Evolutionary conservation across 2,888 invertebrate species (phyloP).

Genomic region (Tiphia femorata): DNA sequence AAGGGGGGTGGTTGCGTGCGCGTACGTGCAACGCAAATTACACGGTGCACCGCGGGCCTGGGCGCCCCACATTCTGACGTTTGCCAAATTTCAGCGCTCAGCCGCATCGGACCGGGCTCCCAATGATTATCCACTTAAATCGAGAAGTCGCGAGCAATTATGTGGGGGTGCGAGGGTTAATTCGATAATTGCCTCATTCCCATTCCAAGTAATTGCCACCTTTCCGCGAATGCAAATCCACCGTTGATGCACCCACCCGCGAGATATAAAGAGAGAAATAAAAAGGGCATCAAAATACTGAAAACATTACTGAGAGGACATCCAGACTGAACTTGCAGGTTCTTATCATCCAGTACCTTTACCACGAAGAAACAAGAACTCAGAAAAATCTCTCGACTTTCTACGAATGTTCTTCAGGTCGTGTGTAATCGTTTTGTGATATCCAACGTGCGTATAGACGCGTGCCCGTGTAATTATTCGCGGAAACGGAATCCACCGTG

Average conservation of each 20-base stretch:
- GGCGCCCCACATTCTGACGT: conserved; percentile 51
- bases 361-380: no score
- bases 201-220: conserved; percentile 60
- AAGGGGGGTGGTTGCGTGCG: conserved; percentile 8
- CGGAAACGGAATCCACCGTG: not conserved
- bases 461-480: conserved; percentile 4
- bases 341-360: no score
- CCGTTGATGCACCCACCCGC: conserved; percentile 15
- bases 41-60: conserved; percentile 46
- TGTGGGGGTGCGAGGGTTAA: conserved; percentile 60
- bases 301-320: no score
- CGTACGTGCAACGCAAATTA: conserved; percentile 45
- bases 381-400: no score
- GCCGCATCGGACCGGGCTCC: conserved; percentile 49
- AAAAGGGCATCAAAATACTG: no score
- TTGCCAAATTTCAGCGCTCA: conserved; percentile 48
- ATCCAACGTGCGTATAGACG: no score
- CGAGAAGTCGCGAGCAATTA: conserved; percentile 47
- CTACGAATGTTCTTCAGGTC: no score
- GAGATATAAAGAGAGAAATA: no score
- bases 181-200: conserved; percentile 65
- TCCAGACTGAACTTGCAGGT: no score
- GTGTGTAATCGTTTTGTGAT: no score
- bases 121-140: conserved; percentile 64
- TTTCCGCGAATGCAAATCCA: conserved; percentile 56